Percentiles rank a stretch among this genome's conserved stretches.
Conservation (phyloP, 2,113 vertebrate genomes). For the Callionymus lyra region DNA sequence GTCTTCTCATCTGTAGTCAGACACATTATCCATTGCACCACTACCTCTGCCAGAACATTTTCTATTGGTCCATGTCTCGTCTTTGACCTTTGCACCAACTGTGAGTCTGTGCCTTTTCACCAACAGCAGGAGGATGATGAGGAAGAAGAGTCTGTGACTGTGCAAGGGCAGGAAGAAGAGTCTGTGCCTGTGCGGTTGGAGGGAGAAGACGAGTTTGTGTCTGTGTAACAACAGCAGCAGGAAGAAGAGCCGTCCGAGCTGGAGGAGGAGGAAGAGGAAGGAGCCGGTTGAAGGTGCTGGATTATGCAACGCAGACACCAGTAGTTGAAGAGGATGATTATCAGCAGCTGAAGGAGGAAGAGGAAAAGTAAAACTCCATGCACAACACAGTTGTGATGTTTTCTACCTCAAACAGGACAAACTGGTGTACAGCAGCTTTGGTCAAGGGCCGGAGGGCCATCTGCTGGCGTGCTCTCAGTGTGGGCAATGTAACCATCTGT, state of each 20-base stretch:
- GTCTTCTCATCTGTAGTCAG: no score
- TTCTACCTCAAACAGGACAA: constrained; percentile 93
- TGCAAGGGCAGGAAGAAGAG: no score
- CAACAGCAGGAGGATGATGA: no score
- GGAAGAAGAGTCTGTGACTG: no score
- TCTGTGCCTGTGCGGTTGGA: constrained; percentile 4
- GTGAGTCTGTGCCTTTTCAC: no score
- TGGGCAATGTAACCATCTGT: constrained; percentile 97
- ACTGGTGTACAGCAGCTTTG: constrained; percentile 97
- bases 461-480: constrained; percentile 91
- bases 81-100: no score
- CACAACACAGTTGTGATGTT: constrained; percentile 97
- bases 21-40: no score
- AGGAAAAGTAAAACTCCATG: constrained; percentile 97
- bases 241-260: constrained; percentile 1
- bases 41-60: no score
- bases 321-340: constrained; percentile 59
- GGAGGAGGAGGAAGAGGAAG: constrained; percentile 77
- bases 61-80: no score
- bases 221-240: not conserved
- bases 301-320: constrained; percentile 70
- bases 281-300: constrained; percentile 80
- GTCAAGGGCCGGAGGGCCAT: constrained; percentile 86
- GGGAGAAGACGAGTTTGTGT: constrained; percentile 1
- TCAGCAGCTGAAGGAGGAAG: constrained; percentile 52